Evolutionary conservation across 2,797 vertebrate species (phyloP), one percentile per base, ranked within the genome.

Genomic region (Hylomyscus alleni): DNA sequence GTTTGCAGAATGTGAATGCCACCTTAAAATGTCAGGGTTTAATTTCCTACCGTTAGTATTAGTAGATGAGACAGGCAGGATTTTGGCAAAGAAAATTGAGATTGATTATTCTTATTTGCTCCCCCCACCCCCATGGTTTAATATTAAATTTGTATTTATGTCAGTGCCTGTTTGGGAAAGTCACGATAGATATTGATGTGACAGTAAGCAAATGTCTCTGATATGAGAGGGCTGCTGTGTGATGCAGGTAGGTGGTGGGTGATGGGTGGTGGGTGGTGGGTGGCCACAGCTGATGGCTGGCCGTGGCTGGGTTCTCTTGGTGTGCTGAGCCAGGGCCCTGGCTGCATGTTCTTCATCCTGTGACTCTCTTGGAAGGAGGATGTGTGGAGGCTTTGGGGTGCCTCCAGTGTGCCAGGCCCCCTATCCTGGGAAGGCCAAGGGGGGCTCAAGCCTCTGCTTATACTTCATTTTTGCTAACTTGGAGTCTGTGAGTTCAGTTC

Each of bases 281-380:
- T n/a, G n/a, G n/a, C n/a, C 37, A 1, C 0, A 3, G 19, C 56
- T 0, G 6, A 4, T 24, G 85, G 86, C 75, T 37, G 44, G 2
- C 14, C 12, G 24, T 24, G 52, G 73, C 29, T 62, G 65, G 58
- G 12, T 29, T 75, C 84, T 73, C 69, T 22, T 0, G 5, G 9
- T 2, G 8, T 13, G 2, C 37, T 44, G 10, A 15, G 4, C 6
- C 19, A 40, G 29, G 47, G n/a, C 47, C 3, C 65, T n/a, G 11
- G 69, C 73, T 26, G 22, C 20, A 12, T 65, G 24, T 15, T 50
- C 34, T 31, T 7, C 10, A 13, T 1, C 17, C 44, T 2, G 19
- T 0, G 1, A 34, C n/a, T 0, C 0, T 40, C 40, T 29, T 0
- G 0, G 3, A 60, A 29, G 75, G 31, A 7, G 58, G 54, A 4